A percentile compares a stretch with the other conserved stretches of the same genome.
phyloP scores from a whole-genome alignment of 2,797 vertebrate genomes.

The Babyrousa celebensis region DNA sequence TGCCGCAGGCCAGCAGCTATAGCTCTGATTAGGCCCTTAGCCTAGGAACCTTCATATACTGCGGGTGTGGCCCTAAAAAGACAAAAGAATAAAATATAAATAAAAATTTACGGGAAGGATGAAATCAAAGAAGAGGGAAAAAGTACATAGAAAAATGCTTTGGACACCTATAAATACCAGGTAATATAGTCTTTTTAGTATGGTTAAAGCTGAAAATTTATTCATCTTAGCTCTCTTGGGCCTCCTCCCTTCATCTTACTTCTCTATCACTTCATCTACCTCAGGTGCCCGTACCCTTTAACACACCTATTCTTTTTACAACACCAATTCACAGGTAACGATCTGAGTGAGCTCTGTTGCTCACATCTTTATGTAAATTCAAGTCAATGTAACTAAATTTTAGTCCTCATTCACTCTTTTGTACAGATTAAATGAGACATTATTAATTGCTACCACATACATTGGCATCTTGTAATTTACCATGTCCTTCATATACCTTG shows the following conservation, averaged over 20 bases:
- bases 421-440: neutral
- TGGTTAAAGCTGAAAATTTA: constrained; percentile 4
- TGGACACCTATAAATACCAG: neutral
- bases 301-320: neutral
- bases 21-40: no score
- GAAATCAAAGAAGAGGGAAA: constrained; percentile 71
- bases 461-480: neutral
- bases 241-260: neutral
- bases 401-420: neutral
- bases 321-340: neutral
- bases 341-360: neutral
- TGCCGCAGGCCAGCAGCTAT: no score
- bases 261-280: neutral
- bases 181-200: constrained; percentile 43
- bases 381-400: neutral
- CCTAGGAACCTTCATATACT: no score
- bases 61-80: no score
- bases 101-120: constrained; percentile 67
- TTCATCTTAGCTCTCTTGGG: neutral
- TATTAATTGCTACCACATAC: neutral
- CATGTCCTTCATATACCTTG: neutral
- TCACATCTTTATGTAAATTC: constrained; percentile 42
- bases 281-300: neutral
- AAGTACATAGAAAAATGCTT: constrained; percentile 50
- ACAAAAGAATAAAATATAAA: no score